Conservation (phyloP, 2,888 invertebrate genomes). For the Xestia ashworthii region DNA sequence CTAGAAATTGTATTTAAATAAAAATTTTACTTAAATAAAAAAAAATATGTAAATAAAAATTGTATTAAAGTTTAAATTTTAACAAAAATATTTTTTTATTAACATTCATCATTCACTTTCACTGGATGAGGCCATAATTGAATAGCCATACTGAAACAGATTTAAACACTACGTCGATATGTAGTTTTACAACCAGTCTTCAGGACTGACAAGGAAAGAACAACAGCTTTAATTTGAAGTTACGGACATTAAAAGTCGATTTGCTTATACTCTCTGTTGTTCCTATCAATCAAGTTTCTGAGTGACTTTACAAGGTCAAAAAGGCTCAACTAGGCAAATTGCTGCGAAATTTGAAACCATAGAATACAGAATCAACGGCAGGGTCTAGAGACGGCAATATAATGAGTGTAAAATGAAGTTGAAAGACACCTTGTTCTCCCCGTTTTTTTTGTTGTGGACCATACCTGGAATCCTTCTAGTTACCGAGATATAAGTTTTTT, state of each 20-base stretch:
- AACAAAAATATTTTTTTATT: no score
- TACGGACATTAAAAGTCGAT: background rate
- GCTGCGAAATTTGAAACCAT: background rate
- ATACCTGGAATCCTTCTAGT: background rate
- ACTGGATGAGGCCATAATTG: background rate
- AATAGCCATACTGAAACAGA: background rate
- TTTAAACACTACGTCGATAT: background rate
- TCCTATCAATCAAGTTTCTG: constrained; percentile 5
- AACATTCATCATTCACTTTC: no score
- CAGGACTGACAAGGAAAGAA: background rate
- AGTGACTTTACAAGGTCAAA: background rate
- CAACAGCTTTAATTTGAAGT: background rate
- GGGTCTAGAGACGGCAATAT: background rate
- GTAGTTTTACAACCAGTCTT: background rate
- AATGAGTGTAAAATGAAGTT: background rate
- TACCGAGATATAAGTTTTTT: background rate
- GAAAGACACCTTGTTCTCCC: background rate
- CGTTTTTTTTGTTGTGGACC: background rate
- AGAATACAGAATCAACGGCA: background rate
- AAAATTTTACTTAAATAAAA: no score
- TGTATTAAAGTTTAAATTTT: no score
- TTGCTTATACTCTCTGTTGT: background rate
- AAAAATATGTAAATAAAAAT: no score
- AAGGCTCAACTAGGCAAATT: constrained; percentile 25
- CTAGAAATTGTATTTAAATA: no score